Base-by-base conservation (phyloP, 2,113 vertebrate genomes). In the Saguinus imperator region DNA sequence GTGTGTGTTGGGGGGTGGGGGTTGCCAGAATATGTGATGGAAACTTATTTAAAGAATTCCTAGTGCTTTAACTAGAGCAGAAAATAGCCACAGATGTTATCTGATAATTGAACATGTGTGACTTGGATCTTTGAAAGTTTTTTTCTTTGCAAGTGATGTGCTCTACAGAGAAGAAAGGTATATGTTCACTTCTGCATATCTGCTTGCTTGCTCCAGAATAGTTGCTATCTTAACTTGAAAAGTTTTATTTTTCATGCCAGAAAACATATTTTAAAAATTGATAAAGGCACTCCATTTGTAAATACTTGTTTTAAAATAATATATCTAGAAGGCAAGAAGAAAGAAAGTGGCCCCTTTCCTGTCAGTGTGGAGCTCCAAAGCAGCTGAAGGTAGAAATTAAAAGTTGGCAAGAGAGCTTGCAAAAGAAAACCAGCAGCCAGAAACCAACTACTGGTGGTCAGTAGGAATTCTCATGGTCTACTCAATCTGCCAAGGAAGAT, bases 221-320 rank as follows among this genome's bases (percentile, higher is more conserved):
- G 40, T 21, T 75, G 50, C 43, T 90, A 2, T 86, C 50, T 82
- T 87, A 75, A 66, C 6, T 84, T 95, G 50, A 83, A 75, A 79
- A 68, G 43, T 89, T 92, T 83, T 95, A 8, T 92, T 96, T 82
- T 16, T 18, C 91, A 2, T 75, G 10, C 23, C 21, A 48, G 29
- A 87, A 84, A 92, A 87, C 40, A 83, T 76, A n/a, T 95, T 82
- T 95, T 95, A 50, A 96, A 58, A 90, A 61, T 20, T 66, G 58
- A 27, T 40, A 35, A 91, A 87, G 68, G 57, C 50, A 5, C n/a
- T 94, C 55, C 68, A 80, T 89, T 93, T 92, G 16, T 87, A 94
- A 90, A 50, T 79, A 32, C 21, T 93, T 27, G 4, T 50, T 92
- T 48, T 35, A 64, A 64, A 73, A 75, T 64, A 57, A n/a, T 16